Evolutionary conservation across 2,113 vertebrate genomes (phyloP), one percentile per base, ranked within the genome.

Genomic region (Choloepus hoffmanni): DNA sequence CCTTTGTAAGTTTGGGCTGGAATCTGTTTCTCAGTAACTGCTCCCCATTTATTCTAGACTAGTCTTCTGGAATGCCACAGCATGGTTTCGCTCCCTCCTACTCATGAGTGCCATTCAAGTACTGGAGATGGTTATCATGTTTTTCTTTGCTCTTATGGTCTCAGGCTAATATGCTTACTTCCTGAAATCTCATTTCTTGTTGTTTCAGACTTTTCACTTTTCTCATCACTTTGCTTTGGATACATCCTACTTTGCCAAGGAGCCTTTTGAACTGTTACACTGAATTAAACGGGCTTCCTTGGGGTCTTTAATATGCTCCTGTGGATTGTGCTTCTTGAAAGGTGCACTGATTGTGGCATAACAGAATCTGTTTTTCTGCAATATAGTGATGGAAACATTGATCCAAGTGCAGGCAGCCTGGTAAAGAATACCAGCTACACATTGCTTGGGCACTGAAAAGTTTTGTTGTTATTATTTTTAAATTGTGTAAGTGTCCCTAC

Each of bases 311-410:
- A 5, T 26, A 72, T 53, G 28, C 58, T 86, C 26, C 40, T 23
- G 28, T 43, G 36, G 48, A 19, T 8, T 13, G n/a, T 2, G 16
- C 58, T 48, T 53, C 19, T 60, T 16, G 55, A 65, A 50, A 13
- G 13, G 13, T 23, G 26, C 30, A 0, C 30, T 23, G 3, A 13
- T 24, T 7, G 0, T 21, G 79, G 11, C 14, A 19, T 43, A 2
- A 33, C 26, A 45, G 76, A 65, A 11, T 40, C 45, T 30, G n/a
- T 60, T 28, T 60, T 40, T 77, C 43, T 87, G 16, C 43, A 45
- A 3, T 40, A 43, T 23, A 13, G 4, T 9, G 24, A 36, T 18
- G 81, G 40, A 68, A 76, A n/a, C 36, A 7, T 11, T 26, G 19
- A 14, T 50, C 2, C 28, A 24, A 50, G 26, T 30, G 33, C 6